These are phyloP conservation scores for Pandemis heparana DNA, from an alignment of 2,888 invertebrate species.

Conservation along the genomic window DNA sequence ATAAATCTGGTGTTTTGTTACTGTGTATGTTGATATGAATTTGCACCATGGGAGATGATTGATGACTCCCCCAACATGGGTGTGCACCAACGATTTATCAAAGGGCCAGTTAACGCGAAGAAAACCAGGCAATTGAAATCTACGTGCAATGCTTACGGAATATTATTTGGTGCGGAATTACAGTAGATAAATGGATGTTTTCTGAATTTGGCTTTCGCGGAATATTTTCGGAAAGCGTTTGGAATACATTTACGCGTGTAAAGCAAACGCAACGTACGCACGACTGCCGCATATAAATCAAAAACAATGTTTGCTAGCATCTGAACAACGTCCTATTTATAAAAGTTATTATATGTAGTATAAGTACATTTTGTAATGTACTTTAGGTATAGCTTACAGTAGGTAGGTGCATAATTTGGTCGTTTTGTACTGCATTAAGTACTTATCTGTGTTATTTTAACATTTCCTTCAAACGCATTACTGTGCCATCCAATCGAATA, in stretches of 20 bases:
- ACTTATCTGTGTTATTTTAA: neutral
- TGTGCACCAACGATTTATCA: constrained; percentile 17
- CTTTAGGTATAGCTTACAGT: too few species aligned
- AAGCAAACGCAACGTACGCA: neutral
- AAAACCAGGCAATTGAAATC: constrained; percentile 25
- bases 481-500: too few species aligned
- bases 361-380: too few species aligned
- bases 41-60: constrained; percentile 17
- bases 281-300: constrained; percentile 23
- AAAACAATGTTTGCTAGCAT: constrained; percentile 6
- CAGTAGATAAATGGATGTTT: constrained; percentile 10
- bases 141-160: constrained; percentile 19
- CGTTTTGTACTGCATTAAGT: neutral
- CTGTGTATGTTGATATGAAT: constrained; percentile 4
- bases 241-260: neutral
- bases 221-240: constrained; percentile 6
- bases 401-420: neutral
- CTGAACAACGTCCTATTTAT: neutral
- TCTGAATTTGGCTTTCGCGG: neutral
- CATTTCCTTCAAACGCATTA: neutral
- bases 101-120: constrained; percentile 14
- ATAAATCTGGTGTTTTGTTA: constrained; percentile 8
- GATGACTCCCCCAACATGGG: constrained; percentile 14
- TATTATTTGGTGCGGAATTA: constrained; percentile 8
- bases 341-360: too few species aligned